Percentiles rank a stretch among this genome's conserved stretches.
These are phyloP conservation scores for Brachyptera risi DNA, from an alignment of 2,888 invertebrate species.

Conservation along the genomic window DNA sequence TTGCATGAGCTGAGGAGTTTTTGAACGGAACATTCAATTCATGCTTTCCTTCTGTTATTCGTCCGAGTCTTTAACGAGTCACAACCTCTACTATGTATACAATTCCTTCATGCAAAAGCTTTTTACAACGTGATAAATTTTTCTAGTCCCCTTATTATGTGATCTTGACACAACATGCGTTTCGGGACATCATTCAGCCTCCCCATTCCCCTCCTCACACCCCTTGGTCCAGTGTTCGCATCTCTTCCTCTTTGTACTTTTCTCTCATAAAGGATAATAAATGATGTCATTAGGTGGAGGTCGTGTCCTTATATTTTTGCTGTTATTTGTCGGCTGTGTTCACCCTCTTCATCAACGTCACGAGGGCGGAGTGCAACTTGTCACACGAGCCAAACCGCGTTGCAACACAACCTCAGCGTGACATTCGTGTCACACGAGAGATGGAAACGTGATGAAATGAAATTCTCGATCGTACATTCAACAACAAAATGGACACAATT, in stretches of 20 bases:
- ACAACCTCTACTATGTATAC: too few relatives aligned
- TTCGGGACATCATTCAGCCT: not conserved
- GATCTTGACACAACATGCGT: slow-evolving; percentile 7
- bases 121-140: too few relatives aligned
- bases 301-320: slow-evolving; percentile 46
- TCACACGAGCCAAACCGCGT: slow-evolving; percentile 18
- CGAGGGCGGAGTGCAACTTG: slow-evolving; percentile 34
- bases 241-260: slow-evolving; percentile 11
- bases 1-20: not conserved
- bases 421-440: too few relatives aligned
- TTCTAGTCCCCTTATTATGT: too few relatives aligned
- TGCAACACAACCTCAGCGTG: too few relatives aligned
- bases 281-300: slow-evolving; percentile 47
- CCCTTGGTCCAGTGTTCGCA: slow-evolving; percentile 40
- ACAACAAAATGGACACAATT: too few relatives aligned
- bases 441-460: too few relatives aligned
- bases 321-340: slow-evolving; percentile 46
- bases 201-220: too few relatives aligned
- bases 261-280: slow-evolving; percentile 45
- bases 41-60: not conserved
- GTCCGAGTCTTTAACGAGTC: too few relatives aligned
- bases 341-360: slow-evolving; percentile 47
- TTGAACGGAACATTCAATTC: not conserved
- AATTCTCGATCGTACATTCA: too few relatives aligned
- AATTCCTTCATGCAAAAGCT: too few relatives aligned